Conservation (phyloP, 2,888 invertebrate species). For the Acrobasis repandana region DNA sequence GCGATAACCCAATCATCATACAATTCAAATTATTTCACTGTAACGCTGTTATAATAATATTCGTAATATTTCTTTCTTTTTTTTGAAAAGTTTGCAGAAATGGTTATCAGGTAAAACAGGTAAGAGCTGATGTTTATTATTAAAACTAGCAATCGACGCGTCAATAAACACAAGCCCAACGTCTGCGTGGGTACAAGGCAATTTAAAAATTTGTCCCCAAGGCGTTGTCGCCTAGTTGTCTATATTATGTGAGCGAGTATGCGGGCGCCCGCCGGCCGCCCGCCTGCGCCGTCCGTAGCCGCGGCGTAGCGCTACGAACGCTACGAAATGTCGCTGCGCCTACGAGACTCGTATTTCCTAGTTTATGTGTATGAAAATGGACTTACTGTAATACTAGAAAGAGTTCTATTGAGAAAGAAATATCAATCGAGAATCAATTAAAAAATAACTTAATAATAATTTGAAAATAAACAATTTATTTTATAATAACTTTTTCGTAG, state of each 20-base stretch:
- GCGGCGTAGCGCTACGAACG: constrained; percentile 45
- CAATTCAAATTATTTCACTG: no score
- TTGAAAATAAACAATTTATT: no score
- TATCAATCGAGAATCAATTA: no score
- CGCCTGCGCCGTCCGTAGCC: constrained; percentile 36
- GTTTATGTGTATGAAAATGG: not conserved
- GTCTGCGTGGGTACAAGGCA: constrained; percentile 60
- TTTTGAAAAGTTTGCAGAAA: not conserved
- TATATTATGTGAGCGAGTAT: constrained; percentile 63
- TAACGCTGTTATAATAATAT: no score
- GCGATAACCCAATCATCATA: no score
- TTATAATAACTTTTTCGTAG: no score
- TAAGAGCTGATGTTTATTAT: not conserved
- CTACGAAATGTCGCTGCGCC: constrained; percentile 46
- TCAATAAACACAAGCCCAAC: constrained; percentile 41
- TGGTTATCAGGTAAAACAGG: not conserved
- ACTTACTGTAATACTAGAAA: no score
- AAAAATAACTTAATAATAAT: no score
- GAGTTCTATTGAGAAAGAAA: no score
- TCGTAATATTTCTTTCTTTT: no score
- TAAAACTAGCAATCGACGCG: constrained; percentile 23
- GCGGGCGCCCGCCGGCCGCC: constrained; percentile 44
- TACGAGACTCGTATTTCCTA: not conserved
- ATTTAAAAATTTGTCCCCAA: constrained; percentile 76
- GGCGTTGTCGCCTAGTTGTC: constrained; percentile 65